These are phyloP conservation scores for Drosophila quadrilineata DNA, from an alignment of 1,140 invertebrate genomes.

Conservation along the genomic window DNA sequence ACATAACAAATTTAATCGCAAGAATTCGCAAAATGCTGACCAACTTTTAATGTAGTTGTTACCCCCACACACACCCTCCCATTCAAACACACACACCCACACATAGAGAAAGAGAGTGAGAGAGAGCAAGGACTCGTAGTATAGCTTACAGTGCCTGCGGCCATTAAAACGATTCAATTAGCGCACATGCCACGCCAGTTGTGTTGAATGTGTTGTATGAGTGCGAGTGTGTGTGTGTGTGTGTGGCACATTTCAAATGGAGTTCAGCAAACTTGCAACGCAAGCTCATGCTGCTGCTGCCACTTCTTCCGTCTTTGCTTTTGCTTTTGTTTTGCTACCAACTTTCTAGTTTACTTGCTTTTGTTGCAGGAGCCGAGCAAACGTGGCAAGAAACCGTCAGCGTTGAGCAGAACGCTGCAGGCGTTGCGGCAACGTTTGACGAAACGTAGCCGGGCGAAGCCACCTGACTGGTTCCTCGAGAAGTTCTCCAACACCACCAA, in stretches of 20 bases:
- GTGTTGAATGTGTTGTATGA: conserved; percentile 8
- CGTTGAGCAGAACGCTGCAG: conserved; percentile 72
- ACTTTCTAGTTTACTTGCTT: too few species aligned
- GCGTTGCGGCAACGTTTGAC: conserved; percentile 75
- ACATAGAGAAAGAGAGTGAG: too few species aligned
- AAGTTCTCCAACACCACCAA: conserved; percentile 82
- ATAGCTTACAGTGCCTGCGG: not conserved
- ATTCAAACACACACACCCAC: conserved; percentile 2
- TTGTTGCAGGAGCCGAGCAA: conserved; percentile 64
- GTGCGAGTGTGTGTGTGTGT: not conserved
- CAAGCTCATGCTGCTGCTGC: conserved; percentile 15
- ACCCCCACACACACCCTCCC: conserved; percentile 21
- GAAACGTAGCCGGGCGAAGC: conserved; percentile 80
- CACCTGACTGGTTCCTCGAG: conserved; percentile 85
- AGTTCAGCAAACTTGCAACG: conserved; percentile 27
- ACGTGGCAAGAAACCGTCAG: conserved; percentile 71
- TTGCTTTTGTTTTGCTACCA: not conserved
- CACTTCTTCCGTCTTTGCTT: not conserved
- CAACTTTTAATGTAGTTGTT: conserved; percentile 71
- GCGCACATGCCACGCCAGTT: conserved; percentile 16
- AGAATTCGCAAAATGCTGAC: conserved; percentile 50
- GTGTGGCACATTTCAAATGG: conserved; percentile 22
- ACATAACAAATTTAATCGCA: conserved; percentile 64
- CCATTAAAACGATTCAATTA: conserved; percentile 69
- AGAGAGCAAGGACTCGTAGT: too few species aligned